phyloP scores from a whole-genome alignment of 2,888 invertebrate species.

The Hyppa rectilinea region DNA sequence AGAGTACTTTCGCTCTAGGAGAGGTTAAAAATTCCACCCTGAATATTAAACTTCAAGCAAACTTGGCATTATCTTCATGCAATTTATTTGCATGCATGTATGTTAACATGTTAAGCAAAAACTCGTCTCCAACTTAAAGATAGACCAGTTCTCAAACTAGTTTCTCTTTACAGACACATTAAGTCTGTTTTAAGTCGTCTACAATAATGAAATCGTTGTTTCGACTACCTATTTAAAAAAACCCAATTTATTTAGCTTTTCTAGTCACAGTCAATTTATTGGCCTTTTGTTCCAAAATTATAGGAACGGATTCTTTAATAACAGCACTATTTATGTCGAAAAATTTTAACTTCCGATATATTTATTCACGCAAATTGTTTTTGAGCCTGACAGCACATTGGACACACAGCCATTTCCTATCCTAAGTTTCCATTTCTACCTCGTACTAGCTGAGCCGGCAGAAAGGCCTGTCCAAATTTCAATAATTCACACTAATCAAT shows the following conservation, averaged over 20 bases:
- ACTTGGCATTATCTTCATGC: conserved; percentile 19
- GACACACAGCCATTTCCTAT: too few species aligned
- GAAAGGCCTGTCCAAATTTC: too few species aligned
- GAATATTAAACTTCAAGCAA: conserved; percentile 21
- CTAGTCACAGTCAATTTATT: conserved; percentile 1
- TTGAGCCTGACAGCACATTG: not conserved
- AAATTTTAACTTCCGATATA: not conserved
- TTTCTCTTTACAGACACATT: conserved; percentile 21
- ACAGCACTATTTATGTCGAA: not conserved
- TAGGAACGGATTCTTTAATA: not conserved
- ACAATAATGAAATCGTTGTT: conserved; percentile 2
- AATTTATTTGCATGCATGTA: conserved; percentile 31
- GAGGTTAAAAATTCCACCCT: too few species aligned
- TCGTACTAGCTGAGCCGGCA: too few species aligned
- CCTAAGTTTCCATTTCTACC: not conserved
- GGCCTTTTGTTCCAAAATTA: conserved; percentile 1
- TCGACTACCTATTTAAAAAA: not conserved
- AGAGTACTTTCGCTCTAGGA: too few species aligned
- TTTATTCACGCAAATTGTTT: not conserved
- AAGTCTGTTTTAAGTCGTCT: conserved; percentile 29
- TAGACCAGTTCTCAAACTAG: conserved; percentile 37
- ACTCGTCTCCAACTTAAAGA: conserved; percentile 21
- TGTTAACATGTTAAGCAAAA: conserved; percentile 37
- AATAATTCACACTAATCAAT: too few species aligned
- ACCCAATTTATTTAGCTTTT: conserved; percentile 3